These are phyloP conservation scores for Gymnopithys bicolor DNA, from an alignment of 2,797 vertebrate genomes.

Conservation along the genomic window DNA sequence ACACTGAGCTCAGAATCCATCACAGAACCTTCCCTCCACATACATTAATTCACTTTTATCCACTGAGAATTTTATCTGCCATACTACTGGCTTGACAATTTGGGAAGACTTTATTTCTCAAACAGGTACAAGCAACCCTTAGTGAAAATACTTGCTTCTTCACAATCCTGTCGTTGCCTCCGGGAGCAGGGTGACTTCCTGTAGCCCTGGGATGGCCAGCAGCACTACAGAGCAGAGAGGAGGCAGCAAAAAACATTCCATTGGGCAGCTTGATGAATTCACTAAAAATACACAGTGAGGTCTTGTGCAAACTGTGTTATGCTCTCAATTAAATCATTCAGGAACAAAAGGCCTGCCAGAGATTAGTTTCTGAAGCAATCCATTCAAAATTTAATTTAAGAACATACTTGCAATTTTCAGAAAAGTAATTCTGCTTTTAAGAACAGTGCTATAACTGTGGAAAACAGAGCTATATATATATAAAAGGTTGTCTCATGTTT, in stretches of 20 bases:
- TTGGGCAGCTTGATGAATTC: not conserved
- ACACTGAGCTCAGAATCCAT: not conserved
- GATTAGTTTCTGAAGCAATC: not conserved
- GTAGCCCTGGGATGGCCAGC: not conserved
- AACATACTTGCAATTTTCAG: not conserved
- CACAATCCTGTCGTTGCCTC: not conserved
- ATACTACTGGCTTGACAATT: not conserved
- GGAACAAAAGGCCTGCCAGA: not conserved
- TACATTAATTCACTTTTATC: not conserved
- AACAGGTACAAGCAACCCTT: not conserved
- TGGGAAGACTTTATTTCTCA: not conserved
- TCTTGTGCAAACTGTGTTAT: not conserved
- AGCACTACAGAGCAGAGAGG: not conserved
- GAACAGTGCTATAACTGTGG: not conserved
- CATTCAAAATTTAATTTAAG: not conserved
- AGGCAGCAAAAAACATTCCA: not conserved
- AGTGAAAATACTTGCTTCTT: not conserved
- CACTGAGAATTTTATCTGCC: not conserved
- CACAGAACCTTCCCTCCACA: not conserved
- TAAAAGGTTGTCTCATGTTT: not conserved
- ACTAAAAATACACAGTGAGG: not conserved
- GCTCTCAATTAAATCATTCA: not conserved
- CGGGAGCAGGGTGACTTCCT: not conserved
- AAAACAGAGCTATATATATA: not conserved
- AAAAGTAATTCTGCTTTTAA: not conserved